Evolutionary conservation across 1,140 invertebrate genomes (phyloP).

Genomic region (Anastrepha obliqua): DNA sequence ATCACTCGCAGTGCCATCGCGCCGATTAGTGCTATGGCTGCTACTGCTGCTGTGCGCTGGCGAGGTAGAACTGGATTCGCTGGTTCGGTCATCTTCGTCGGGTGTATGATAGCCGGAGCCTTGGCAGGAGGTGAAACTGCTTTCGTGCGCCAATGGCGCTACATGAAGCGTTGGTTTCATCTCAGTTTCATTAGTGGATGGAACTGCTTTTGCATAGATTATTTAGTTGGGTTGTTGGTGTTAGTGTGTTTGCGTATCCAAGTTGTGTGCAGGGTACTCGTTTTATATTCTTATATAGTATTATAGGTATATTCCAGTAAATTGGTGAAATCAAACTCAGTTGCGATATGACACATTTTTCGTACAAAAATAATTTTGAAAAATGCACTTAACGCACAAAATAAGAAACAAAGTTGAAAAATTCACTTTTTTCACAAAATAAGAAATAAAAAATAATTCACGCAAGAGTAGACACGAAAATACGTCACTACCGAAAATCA

Average conservation of each 20-base stretch:
- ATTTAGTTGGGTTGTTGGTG: slow-evolving; percentile 17
- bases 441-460: neutral
- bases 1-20: neutral
- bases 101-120: slow-evolving; percentile 76
- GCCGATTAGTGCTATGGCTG: slow-evolving; percentile 58
- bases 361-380: slow-evolving; percentile 21
- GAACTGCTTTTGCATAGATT: neutral
- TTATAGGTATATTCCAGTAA: neutral
- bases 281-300: neutral
- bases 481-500: neutral
- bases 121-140: slow-evolving; percentile 79
- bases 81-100: slow-evolving; percentile 73
- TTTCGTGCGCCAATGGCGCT: slow-evolving; percentile 76
- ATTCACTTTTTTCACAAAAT: neutral
- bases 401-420: neutral
- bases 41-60: slow-evolving; percentile 59
- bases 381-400: slow-evolving; percentile 14
- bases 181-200: neutral
- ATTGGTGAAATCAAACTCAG: slow-evolving; percentile 23
- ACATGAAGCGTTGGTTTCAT: slow-evolving; percentile 52
- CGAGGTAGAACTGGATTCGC: slow-evolving; percentile 59
- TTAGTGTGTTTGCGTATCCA: neutral
- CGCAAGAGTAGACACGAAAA: neutral
- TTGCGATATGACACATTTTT: neutral
- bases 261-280: neutral